Base-by-base conservation (phyloP, 2,888 invertebrate species). In the Rhamnusium bicolor region DNA sequence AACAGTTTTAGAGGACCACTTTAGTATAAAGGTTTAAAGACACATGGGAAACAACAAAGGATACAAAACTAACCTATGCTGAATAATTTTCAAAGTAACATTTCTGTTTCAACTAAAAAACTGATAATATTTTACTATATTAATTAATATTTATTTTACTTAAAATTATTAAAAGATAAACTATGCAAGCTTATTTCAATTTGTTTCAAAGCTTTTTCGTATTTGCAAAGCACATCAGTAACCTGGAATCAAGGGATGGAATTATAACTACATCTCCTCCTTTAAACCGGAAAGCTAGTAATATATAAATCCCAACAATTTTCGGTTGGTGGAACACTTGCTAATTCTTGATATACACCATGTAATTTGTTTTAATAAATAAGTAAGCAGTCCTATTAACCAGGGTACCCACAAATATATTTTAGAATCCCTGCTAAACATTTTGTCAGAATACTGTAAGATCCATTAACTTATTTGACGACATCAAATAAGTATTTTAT, bases 231-330 rank as follows among this genome's bases (percentile, higher is more conserved):
- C 54, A n/a, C 56, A 56, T 56, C 29, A 56, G 56, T 16, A 24
- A 56, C 40, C 54, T 54, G 21, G n/a, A n/a, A n/a, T 24, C 24
- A 40, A 14, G 54, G 24, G 54, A 54, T 16, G 27, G 29, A 56
- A 56, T 56, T 29, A 27, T 29, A 27, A 29, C 56, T 56, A 56
- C 27, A 14, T 27, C 56, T 56, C 27, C 56, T 56, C 27, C 56
- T 56, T 56, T 29, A 56, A 56, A 56, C 56, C 27, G 29, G 29
- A 56, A 19, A 56, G 29, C 29, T 29, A 56, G 56, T 56, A 27
- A 56, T 29, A 56, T 56, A 56, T 56, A 56, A 56, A 56, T 56
- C 56, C 56, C 56, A 29, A 56, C 56, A 56, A 56, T 56, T 56
- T 56, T 27, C 12, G 56, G 56, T 56, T 14, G 29, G 6, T 16